A percentile compares a stretch with the other conserved stretches of the same genome.
Evolutionary conservation across 2,888 invertebrate species (phyloP).

Genomic region (Cephus rjabovi): DNA sequence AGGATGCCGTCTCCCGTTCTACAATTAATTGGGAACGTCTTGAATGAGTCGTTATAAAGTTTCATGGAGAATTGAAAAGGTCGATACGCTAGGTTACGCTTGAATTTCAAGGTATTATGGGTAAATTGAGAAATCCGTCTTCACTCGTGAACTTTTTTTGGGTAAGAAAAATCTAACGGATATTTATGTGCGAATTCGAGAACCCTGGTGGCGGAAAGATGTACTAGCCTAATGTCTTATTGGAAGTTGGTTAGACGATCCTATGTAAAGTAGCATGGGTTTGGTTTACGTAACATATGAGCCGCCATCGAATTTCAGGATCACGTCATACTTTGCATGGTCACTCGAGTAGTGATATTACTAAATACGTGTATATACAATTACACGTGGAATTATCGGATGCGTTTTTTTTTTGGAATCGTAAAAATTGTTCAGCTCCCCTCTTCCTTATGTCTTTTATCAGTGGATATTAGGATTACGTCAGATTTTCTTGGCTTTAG

Average conservation of each 20-base stretch:
- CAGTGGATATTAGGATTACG: not conserved
- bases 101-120: not conserved
- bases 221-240: not conserved
- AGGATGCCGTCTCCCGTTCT: not conserved
- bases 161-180: not conserved
- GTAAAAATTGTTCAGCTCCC: no score
- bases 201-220: not conserved
- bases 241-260: not conserved
- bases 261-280: not conserved
- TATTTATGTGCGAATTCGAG: conserved; percentile 1
- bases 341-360: no score
- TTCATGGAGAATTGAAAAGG: not conserved
- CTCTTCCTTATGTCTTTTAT: no score
- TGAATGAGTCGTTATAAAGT: not conserved
- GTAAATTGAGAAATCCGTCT: not conserved
- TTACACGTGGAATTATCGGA: not conserved
- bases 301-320: not conserved
- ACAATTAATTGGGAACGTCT: not conserved
- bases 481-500: not conserved
- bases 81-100: not conserved
- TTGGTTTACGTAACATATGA: not conserved
- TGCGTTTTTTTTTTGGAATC: no score
- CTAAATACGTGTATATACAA: not conserved
- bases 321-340: not conserved
- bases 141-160: not conserved